Evolutionary conservation across 2,888 invertebrate genomes (phyloP).

Genomic region (Macropis europaea): DNA sequence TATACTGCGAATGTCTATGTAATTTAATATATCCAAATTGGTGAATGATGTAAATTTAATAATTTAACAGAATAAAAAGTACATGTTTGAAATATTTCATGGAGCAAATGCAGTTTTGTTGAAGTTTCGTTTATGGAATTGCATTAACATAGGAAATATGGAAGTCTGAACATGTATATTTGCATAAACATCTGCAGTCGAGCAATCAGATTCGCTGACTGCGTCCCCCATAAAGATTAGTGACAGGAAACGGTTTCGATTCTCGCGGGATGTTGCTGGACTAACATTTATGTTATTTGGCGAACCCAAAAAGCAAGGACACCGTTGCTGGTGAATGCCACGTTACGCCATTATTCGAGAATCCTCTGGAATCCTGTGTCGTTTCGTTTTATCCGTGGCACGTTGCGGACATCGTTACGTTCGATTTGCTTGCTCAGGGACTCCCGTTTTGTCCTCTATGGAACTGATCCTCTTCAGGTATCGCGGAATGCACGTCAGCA

Average conservation of each 20-base stretch:
- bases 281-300: conserved; percentile 32
- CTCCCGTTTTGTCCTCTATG: conserved; percentile 10
- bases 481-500: conserved; percentile 36
- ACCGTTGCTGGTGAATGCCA: conserved; percentile 17
- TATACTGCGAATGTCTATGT: too few species aligned
- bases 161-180: too few species aligned
- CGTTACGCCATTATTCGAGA: conserved; percentile 29
- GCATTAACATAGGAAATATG: too few species aligned
- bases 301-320: conserved; percentile 9
- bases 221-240: conserved; percentile 2
- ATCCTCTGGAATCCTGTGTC: conserved; percentile 27
- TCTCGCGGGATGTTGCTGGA: background rate
- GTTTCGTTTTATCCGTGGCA: conserved; percentile 44
- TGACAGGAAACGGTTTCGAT: conserved; percentile 6
- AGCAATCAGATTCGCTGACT: background rate
- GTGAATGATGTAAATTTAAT: too few species aligned
- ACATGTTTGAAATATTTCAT: too few species aligned
- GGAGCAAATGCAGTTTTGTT: too few species aligned
- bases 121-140: too few species aligned
- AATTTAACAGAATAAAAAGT: too few species aligned
- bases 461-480: conserved; percentile 30
- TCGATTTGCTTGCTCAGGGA: conserved; percentile 50
- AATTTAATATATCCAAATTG: too few species aligned
- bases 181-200: background rate
- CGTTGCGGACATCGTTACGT: conserved; percentile 47